These are phyloP conservation scores for Cebidichthys violaceus DNA, from an alignment of 2,113 vertebrate genomes.

Conservation along the genomic window DNA sequence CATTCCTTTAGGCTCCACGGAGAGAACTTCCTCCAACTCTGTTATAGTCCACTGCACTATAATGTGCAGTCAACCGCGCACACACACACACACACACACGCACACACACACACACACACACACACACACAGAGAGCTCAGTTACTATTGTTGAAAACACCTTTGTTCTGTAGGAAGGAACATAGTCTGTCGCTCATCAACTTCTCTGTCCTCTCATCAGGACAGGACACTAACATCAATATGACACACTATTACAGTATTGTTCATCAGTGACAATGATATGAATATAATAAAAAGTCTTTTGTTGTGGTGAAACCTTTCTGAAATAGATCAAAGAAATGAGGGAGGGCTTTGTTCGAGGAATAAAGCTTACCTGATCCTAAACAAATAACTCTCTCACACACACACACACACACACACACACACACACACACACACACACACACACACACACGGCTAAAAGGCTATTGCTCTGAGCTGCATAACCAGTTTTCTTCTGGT, in stretches of 20 bases:
- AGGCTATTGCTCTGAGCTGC: conserved; percentile 25
- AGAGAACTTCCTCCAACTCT: conserved; percentile 26
- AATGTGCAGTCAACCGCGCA: not conserved
- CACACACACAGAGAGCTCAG: conserved; percentile 5
- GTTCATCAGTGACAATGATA: not conserved
- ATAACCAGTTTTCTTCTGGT: conserved; percentile 48
- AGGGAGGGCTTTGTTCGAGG: not conserved
- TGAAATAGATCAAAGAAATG: conserved; percentile 12
- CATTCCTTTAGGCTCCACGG: not conserved
- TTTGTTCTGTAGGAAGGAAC: conserved; percentile 7
- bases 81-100: not conserved
- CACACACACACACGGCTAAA: conserved; percentile 32
- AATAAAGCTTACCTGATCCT: conserved; percentile 35
- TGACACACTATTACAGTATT: not conserved
- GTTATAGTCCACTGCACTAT: conserved; percentile 10
- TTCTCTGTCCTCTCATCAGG: not conserved
- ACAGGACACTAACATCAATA: not conserved
- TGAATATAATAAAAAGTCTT: not conserved
- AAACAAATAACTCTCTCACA: conserved; percentile 9
- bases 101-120: conserved; percentile 6
- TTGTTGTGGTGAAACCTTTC: not conserved
- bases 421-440: conserved; percentile 31
- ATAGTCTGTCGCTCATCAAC: not conserved
- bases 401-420: conserved; percentile 17
- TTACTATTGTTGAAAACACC: conserved; percentile 4